Evolutionary conservation across 1,140 invertebrate species (phyloP).

Genomic region (Phenacoccus solenopsis): DNA sequence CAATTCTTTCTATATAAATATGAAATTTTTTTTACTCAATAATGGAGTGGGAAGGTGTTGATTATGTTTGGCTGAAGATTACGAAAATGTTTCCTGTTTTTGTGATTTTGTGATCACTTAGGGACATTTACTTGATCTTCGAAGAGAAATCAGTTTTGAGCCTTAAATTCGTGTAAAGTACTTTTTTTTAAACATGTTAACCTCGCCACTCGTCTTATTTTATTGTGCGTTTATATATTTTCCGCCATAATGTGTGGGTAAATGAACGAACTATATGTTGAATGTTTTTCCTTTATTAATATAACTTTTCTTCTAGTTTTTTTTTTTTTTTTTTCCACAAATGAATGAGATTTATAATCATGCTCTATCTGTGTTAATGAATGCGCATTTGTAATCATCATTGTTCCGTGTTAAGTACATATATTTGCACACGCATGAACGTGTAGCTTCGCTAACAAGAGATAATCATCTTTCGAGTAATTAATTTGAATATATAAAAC

Average conservation of each 20-base stretch:
- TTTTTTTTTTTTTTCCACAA: background rate
- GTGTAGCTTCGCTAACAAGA: constrained; percentile 8
- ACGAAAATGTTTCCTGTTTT: too few relatives aligned
- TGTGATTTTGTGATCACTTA: too few relatives aligned
- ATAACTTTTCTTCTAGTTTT: background rate
- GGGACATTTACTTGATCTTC: too few relatives aligned
- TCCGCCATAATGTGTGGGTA: background rate
- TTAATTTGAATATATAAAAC: constrained; percentile 9
- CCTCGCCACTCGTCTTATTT: background rate
- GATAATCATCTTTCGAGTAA: constrained; percentile 4
- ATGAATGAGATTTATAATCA: constrained; percentile 3
- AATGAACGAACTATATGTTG: background rate
- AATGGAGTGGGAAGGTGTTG: too few relatives aligned
- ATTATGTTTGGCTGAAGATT: too few relatives aligned
- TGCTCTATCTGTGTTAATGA: background rate
- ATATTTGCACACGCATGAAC: constrained; percentile 12
- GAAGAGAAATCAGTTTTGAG: too few relatives aligned
- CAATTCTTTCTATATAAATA: too few relatives aligned
- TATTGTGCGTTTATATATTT: background rate
- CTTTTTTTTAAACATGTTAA: too few relatives aligned
- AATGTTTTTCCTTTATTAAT: background rate
- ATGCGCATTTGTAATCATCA: constrained; percentile 12
- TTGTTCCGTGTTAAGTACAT: constrained; percentile 11
- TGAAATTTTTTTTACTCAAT: too few relatives aligned
- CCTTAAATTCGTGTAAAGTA: too few relatives aligned